These are phyloP conservation scores for Psilopogon haemacephalus DNA, from an alignment of 2,113 vertebrate species.

Conservation along the genomic window DNA sequence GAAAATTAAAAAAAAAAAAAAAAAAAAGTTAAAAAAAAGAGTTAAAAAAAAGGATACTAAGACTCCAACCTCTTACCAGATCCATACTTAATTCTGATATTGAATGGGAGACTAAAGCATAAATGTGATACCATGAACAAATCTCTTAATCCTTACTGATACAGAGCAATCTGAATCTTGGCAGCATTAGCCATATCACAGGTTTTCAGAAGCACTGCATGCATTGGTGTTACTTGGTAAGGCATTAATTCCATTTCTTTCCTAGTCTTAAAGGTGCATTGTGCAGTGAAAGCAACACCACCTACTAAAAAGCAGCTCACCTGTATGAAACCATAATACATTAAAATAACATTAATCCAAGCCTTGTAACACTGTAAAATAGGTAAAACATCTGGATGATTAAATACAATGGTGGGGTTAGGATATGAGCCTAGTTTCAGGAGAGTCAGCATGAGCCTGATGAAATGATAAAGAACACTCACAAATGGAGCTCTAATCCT, in stretches of 20 bases:
- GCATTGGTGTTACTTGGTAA: background rate
- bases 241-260: background rate
- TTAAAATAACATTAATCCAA: conserved; percentile 11
- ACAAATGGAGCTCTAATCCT: conserved; percentile 5
- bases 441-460: background rate
- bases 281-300: background rate
- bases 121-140: background rate
- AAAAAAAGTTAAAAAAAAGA: too few relatives aligned
- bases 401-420: background rate
- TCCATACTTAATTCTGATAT: background rate
- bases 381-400: background rate
- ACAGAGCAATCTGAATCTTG: conserved; percentile 12
- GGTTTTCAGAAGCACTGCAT: background rate
- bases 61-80: background rate
- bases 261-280: background rate
- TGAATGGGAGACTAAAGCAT: background rate
- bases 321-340: background rate
- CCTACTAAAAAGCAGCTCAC: background rate
- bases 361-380: background rate
- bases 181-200: background rate
- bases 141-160: conserved; percentile 50
- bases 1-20: background rate
- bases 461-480: conserved; percentile 10
- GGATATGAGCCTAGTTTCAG: conserved; percentile 1
- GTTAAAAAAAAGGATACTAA: background rate